phyloP scores from a whole-genome alignment of 2,113 vertebrate genomes.

The Lophotis ruficrista region DNA sequence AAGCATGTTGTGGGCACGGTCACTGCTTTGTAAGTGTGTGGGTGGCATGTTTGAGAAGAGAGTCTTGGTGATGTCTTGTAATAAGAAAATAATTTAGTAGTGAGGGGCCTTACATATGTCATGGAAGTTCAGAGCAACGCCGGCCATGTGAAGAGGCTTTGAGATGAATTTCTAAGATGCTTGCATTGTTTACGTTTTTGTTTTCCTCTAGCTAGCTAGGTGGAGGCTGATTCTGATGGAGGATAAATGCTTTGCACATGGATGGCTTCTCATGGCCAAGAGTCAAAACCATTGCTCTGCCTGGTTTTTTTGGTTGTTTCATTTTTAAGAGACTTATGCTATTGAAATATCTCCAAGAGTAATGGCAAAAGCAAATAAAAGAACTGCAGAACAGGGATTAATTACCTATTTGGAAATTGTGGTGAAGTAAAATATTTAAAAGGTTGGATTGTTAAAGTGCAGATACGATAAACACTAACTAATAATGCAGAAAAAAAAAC shows the following conservation, averaged over 20 bases:
- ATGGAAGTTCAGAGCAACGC: too few species aligned
- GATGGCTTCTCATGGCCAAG: neutral
- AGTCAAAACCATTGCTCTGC: neutral
- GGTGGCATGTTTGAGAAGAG: neutral
- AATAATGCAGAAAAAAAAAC: neutral
- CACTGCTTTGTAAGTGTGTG: too few species aligned
- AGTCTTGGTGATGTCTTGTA: neutral
- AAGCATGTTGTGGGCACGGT: neutral
- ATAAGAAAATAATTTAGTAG: neutral
- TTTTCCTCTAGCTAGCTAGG: neutral
- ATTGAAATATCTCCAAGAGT: neutral
- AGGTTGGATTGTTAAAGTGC: neutral
- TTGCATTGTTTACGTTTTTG: neutral
- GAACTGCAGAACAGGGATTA: neutral
- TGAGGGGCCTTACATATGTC: fast-evolving
- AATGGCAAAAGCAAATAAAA: neutral
- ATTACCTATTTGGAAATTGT: neutral
- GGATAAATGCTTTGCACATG: fast-evolving
- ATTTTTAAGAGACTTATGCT: neutral
- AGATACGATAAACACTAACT: neutral
- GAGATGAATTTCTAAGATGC: neutral
- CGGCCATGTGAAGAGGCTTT: neutral
- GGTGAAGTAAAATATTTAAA: neutral
- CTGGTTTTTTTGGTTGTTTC: neutral
- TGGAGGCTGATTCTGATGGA: neutral